Evolutionary conservation across 2,888 invertebrate genomes (phyloP).

Genomic region (Hirudinaria manillensis): DNA sequence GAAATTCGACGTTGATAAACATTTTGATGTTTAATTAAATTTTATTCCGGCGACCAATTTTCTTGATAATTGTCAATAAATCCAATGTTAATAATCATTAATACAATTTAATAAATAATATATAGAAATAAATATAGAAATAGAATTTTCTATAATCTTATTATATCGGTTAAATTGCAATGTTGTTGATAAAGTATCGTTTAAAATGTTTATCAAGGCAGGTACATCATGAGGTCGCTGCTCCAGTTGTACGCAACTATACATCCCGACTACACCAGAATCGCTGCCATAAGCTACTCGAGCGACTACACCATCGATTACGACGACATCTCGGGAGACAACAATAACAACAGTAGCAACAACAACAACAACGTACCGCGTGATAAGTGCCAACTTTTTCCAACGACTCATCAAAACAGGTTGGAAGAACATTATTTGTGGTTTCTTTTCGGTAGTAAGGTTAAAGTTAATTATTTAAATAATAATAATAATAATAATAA

Average conservation of each 20-base stretch:
- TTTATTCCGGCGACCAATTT: no score
- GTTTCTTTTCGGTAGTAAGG: not conserved
- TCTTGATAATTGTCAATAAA: no score
- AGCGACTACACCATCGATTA: conserved; percentile 32
- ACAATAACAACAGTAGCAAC: no score
- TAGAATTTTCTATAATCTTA: no score
- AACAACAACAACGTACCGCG: not conserved
- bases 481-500: not conserved
- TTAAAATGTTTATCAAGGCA: not conserved
- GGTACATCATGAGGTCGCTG: not conserved
- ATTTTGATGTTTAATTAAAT: no score
- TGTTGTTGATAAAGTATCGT: no score
- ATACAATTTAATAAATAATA: no score
- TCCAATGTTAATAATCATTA: no score
- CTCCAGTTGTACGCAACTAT: conserved; percentile 37
- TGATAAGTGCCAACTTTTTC: conserved; percentile 28
- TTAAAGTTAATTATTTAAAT: not conserved
- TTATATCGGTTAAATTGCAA: no score
- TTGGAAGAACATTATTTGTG: no score
- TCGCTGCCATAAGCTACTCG: conserved; percentile 37
- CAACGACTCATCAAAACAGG: not conserved
- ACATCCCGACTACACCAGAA: conserved; percentile 36
- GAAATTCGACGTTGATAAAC: no score
- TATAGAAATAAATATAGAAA: no score
- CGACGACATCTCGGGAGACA: conserved; percentile 34